Evolutionary conservation across 2,888 invertebrate genomes (phyloP), one percentile per base, ranked within the genome.

Genomic region (Ischnus inquisitorius): DNA sequence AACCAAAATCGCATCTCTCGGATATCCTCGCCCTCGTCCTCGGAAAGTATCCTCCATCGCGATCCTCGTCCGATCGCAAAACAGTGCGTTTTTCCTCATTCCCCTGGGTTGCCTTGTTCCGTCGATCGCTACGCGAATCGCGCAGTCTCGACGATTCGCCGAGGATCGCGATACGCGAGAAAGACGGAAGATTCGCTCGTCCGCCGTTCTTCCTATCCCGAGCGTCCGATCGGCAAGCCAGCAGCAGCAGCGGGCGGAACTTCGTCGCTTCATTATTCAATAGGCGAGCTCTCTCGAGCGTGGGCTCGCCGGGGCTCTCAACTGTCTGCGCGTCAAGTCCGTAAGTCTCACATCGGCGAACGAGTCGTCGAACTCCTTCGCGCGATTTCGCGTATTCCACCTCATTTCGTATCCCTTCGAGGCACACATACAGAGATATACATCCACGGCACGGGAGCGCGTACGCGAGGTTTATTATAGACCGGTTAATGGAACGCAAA

Each of bases 401-500:
- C 6, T 57, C 54, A 57, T 60, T 48, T 60, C 69, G 34, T 25
- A 54, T 75, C 39, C 34, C 22, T 51, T 28, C 25, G 16, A 46
- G 22, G 57, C 14, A n/a, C 14, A n/a, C 6, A 65, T 12, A 57
- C 34, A 65, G 16, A 62, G 28, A 67, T 68, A 54, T 48, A 72
- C 54, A 46, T 25, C n/a, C 14, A 14, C 19, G n/a, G 28, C 10
- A 54, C 65, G 64, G n/a, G 46, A 28, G 71, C 57, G 57, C 57
- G 43, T 62, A 72, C 57, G 25, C 12, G 48, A 79, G 75, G 57
- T 86, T 83, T 80, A 85, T 85, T 62, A 83, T 62, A 67, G 68
- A 65, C 79, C 34, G 4, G 76, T 43, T 86, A 81, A 86, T 86
- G 85, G 83, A 86, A 86, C 74, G 74, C 83, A 86, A 86, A 86